Evolutionary conservation across 2,888 invertebrate species (phyloP), one percentile per base, ranked within the genome.

Genomic region (Ennomos fuscantarius): DNA sequence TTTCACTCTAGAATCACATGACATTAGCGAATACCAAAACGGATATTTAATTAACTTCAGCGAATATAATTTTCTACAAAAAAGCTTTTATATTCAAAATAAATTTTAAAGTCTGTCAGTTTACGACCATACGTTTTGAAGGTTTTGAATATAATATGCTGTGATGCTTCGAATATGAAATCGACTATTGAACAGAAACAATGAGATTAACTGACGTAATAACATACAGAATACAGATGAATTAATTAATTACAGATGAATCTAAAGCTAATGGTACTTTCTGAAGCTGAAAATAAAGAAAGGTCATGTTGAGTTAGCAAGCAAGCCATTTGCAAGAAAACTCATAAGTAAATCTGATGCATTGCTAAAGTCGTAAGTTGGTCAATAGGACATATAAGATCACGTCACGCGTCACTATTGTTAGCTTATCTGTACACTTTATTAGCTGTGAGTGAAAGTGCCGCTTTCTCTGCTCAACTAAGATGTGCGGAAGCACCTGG

Each of bases 281-380:
- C 10, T 52, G 68, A 86, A 84, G 84, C 84, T 80, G 78, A 80
- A 84, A 83, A 75, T 72, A 82, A 77, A 65, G 74, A 76, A 69
- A 75, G 76, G 78, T 73, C 78, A 81, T 78, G 81, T 80, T 78
- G 80, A 76, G 53, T 77, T 78, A 81, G 84, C 86, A 89, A 87
- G 89, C 89, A 87, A 89, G 87, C 88, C 74, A 74, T 81, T 74
- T 76, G 85, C 84, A 78, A 83, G 82, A 81, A 73, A 75, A 79
- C 81, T 75, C 72, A 75, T 76, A 72, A 69, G 70, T 63, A 54
- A 60, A 55, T 76, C 69, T 69, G 76, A 82, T 89, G 86, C 88
- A 89, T 86, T 83, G 84, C 89, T 82, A 89, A 88, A 81, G 86
- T 76, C 74, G 63, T 57, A 55, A 36, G 57, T 59, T 66, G 63